These are phyloP conservation scores for Anas acuta DNA, from an alignment of 2,797 vertebrate species.

Conservation along the genomic window DNA sequence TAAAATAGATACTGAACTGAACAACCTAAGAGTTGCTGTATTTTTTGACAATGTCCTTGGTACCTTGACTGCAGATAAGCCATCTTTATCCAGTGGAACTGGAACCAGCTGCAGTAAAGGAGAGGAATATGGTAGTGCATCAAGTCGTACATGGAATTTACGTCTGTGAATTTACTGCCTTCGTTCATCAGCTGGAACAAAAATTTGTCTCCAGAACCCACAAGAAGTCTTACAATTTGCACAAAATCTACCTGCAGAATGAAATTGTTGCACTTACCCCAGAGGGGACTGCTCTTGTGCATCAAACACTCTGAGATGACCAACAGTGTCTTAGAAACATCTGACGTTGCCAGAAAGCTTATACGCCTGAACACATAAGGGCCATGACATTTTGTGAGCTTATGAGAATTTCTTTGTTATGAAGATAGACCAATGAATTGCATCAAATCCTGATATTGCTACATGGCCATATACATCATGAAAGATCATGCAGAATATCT, in stretches of 20 bases:
- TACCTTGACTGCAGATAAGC: not conserved
- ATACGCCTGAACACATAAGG: not conserved
- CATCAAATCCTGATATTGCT: not conserved
- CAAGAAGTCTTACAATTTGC: not conserved
- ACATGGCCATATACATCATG: not conserved
- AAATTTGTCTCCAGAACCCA: not conserved
- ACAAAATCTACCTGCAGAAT: not conserved
- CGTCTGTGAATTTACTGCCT: not conserved
- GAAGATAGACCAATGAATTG: not conserved
- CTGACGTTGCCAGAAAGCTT: accelerated
- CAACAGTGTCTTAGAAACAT: accelerated
- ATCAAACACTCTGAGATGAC: accelerated
- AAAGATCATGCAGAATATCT: not conserved
- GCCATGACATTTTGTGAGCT: not conserved
- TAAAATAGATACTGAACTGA: not conserved
- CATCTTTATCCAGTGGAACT: not conserved
- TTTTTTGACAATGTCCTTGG: not conserved
- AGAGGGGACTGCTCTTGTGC: too few species aligned
- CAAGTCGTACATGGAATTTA: not conserved
- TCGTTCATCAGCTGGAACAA: not conserved
- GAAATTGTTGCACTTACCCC: accelerated
- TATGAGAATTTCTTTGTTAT: not conserved
- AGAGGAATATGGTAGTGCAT: not conserved
- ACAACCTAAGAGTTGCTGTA: not conserved
- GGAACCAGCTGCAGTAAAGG: not conserved